These are phyloP conservation scores for Trypoxylon attenuatum DNA, from an alignment of 2,888 invertebrate species.

Conservation along the genomic window DNA sequence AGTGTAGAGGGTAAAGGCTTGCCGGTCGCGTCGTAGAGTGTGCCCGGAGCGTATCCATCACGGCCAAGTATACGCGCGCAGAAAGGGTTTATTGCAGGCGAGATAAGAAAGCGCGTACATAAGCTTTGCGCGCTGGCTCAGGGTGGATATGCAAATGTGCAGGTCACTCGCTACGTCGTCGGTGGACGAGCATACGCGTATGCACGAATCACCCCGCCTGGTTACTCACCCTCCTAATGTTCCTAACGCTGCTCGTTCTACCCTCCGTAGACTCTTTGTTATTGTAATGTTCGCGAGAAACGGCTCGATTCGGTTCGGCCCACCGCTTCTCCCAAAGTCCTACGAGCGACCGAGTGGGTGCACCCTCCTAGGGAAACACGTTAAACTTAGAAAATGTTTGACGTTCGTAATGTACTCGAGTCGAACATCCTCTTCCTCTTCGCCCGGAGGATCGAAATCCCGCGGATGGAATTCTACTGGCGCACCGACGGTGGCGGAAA, in stretches of 20 bases:
- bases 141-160: constrained; percentile 52
- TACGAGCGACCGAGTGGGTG: not conserved
- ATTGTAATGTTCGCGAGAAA: constrained; percentile 52
- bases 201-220: not conserved
- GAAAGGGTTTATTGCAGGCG: constrained; percentile 49
- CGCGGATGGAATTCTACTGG: not conserved
- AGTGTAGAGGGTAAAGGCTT: not conserved
- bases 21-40: constrained; percentile 7
- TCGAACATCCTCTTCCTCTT: too few species aligned
- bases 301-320: too few species aligned
- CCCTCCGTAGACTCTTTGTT: constrained; percentile 48
- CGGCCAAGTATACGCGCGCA: constrained; percentile 37
- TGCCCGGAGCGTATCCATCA: constrained; percentile 51
- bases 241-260: not conserved
- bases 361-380: not conserved
- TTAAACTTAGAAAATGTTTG: not conserved
- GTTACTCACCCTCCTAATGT: not conserved
- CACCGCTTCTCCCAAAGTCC: too few species aligned
- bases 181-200: constrained; percentile 9
- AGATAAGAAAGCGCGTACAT: constrained; percentile 49
- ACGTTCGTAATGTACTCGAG: not conserved
- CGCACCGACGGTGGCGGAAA: constrained; percentile 11
- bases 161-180: constrained; percentile 22
- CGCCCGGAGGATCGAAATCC: not conserved
- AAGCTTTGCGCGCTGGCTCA: constrained; percentile 34